phyloP scores from a whole-genome alignment of 1,140 invertebrate species.

The Drosophila repleta region DNA sequence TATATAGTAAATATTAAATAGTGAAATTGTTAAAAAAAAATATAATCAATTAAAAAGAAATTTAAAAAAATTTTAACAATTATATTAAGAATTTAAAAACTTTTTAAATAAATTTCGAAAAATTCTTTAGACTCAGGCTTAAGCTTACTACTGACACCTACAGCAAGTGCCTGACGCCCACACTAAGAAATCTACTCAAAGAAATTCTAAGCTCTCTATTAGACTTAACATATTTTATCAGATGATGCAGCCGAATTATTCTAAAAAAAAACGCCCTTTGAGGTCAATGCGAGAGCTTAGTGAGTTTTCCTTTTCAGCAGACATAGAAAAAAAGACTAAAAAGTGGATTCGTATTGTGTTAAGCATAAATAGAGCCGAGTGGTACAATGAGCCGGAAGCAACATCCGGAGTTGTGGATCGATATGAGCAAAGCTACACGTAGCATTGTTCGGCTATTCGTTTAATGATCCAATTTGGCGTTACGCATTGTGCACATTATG shows the following conservation, averaged over 20 bases:
- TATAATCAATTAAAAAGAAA: not conserved
- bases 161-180: too few species aligned
- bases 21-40: not conserved
- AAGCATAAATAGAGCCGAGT: slow-evolving; percentile 69
- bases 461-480: slow-evolving; percentile 82
- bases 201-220: too few species aligned
- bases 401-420: slow-evolving; percentile 82
- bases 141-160: too few species aligned
- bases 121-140: too few species aligned
- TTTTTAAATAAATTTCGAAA: too few species aligned
- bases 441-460: slow-evolving; percentile 61
- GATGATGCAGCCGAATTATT: slow-evolving; percentile 8
- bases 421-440: slow-evolving; percentile 74
- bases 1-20: not conserved
- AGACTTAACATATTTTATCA: slow-evolving; percentile 6
- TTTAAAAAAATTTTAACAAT: not conserved
- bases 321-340: slow-evolving; percentile 5
- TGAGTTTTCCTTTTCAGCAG: slow-evolving; percentile 33
- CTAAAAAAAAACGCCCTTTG: slow-evolving; percentile 28
- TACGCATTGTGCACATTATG: slow-evolving; percentile 82
- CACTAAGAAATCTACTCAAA: not conserved
- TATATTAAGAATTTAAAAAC: too few species aligned
- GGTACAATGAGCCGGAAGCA: slow-evolving; percentile 79
- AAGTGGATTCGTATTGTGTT: slow-evolving; percentile 39
- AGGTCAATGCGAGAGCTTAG: slow-evolving; percentile 66